A percentile compares a stretch with the other conserved stretches of the same genome.
phyloP scores from a whole-genome alignment of 1,140 invertebrate species.

The Drosophila bifasciata region DNA sequence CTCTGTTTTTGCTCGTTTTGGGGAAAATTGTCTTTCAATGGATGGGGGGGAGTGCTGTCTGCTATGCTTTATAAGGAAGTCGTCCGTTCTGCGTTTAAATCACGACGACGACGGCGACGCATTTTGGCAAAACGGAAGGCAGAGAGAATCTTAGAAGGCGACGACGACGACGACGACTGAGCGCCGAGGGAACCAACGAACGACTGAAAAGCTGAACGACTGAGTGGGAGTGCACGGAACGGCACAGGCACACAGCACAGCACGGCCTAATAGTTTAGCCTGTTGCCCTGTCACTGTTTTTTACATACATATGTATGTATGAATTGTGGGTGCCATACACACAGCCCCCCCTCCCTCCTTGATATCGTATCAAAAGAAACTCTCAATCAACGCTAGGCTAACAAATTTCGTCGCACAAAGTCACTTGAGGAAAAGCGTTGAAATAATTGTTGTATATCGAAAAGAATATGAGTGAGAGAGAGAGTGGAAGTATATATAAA shows the following conservation, averaged over 20 bases:
- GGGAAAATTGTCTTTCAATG: conserved; percentile 29
- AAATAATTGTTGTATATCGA: conserved; percentile 43
- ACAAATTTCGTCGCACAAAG: conserved; percentile 65
- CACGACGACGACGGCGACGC: conserved; percentile 50
- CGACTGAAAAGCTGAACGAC: conserved; percentile 27
- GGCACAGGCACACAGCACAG: conserved; percentile 4
- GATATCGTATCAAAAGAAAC: conserved; percentile 66
- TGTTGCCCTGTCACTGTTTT: conserved; percentile 56
- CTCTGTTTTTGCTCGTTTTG: conserved; percentile 12
- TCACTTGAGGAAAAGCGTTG: conserved; percentile 67
- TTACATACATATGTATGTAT: conserved; percentile 50
- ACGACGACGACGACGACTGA: conserved; percentile 17
- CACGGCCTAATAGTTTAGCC: conserved; percentile 57
- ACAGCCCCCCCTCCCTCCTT: conserved; percentile 11
- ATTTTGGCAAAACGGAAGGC: conserved; percentile 40
- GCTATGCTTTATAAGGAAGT: conserved; percentile 69
- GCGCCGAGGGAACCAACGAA: conserved; percentile 27
- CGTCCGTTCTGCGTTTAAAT: conserved; percentile 6
- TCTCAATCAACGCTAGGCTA: conserved; percentile 77
- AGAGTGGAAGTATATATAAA: conserved; percentile 23
- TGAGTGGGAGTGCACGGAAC: conserved; percentile 12
- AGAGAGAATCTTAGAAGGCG: conserved; percentile 40
- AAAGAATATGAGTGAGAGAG: conserved; percentile 12
- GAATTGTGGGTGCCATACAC: not conserved
- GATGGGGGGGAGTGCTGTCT: conserved; percentile 5